phyloP scores from a whole-genome alignment of 2,888 invertebrate species.

The Hirtodrosophila alboralis region DNA sequence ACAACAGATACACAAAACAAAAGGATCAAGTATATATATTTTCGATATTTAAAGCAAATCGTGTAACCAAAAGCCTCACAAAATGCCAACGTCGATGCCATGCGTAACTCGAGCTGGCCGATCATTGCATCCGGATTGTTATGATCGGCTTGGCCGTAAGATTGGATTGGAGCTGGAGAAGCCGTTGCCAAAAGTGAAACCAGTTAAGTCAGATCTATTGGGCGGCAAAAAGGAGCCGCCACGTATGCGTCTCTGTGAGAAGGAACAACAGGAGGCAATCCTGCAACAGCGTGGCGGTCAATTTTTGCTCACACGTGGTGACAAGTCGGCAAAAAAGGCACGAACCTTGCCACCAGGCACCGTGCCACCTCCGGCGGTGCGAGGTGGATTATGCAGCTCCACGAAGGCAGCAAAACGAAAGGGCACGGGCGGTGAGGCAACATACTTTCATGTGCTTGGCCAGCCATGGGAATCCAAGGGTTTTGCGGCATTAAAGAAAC shows the following conservation, averaged over 20 bases:
- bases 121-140: conserved; percentile 50
- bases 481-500: conserved; percentile 48
- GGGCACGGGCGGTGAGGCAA: conserved; percentile 54
- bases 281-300: conserved; percentile 18
- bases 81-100: conserved; percentile 46
- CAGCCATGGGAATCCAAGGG: conserved; percentile 67
- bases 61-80: background rate
- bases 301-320: background rate
- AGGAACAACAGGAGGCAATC: conserved; percentile 31
- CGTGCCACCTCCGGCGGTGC: conserved; percentile 20
- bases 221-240: conserved; percentile 12
- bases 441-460: conserved; percentile 60
- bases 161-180: conserved; percentile 43
- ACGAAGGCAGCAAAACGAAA: conserved; percentile 20
- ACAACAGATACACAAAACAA: too few relatives aligned
- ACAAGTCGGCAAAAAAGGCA: background rate
- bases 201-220: background rate
- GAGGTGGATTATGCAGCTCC: background rate
- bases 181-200: conserved; percentile 7
- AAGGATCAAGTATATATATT: too few relatives aligned
- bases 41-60: too few relatives aligned
- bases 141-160: conserved; percentile 45
- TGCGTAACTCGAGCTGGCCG: conserved; percentile 41
- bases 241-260: conserved; percentile 30
- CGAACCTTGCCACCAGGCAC: conserved; percentile 61